Evolutionary conservation across 2,888 invertebrate species (phyloP).

Genomic region (Laothoe populi): DNA sequence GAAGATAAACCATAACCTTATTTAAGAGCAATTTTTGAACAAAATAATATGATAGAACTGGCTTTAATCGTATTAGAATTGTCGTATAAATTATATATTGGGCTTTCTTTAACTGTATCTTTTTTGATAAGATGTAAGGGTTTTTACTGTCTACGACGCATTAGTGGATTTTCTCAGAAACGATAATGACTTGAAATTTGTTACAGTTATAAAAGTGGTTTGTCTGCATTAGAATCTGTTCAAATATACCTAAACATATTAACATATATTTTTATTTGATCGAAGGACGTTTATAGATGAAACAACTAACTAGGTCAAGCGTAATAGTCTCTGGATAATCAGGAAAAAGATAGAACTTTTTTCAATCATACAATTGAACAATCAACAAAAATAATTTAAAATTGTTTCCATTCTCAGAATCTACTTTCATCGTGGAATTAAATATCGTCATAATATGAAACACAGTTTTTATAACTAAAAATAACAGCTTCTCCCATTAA

Average conservation of each 20-base stretch:
- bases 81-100: not conserved
- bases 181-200: not conserved
- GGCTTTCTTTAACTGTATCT: not conserved
- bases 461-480: conserved; percentile 1
- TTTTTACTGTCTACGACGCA: not conserved
- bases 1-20: too few species aligned
- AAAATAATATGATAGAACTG: too few species aligned
- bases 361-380: too few species aligned
- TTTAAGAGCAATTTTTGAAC: too few species aligned
- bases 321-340: too few species aligned
- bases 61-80: too few species aligned
- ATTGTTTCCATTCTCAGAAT: not conserved
- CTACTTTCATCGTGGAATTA: not conserved
- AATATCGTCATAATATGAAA: not conserved
- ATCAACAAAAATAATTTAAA: too few species aligned
- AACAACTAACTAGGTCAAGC: too few species aligned
- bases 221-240: not conserved
- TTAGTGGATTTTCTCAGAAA: not conserved
- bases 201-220: not conserved
- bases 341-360: too few species aligned
- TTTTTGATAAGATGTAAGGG: not conserved
- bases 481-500: conserved; percentile 35
- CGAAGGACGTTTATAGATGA: too few species aligned
- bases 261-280: not conserved
- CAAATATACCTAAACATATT: not conserved